These are phyloP conservation scores for Apocheima hispidaria DNA, from an alignment of 2,888 invertebrate species.

Conservation along the genomic window DNA sequence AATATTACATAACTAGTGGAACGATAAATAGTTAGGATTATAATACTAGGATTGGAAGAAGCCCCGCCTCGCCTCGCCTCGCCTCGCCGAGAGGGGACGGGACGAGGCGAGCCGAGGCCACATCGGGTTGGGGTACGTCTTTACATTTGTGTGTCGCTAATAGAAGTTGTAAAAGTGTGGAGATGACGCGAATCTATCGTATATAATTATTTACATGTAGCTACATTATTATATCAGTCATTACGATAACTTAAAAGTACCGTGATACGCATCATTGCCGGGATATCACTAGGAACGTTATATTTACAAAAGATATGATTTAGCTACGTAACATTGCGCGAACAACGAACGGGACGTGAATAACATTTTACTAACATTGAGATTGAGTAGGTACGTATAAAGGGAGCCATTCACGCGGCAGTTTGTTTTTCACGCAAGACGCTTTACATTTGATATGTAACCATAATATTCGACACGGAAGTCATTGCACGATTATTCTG, in stretches of 20 bases:
- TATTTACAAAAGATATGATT: slow-evolving; percentile 70
- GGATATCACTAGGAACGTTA: slow-evolving; percentile 71
- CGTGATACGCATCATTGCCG: slow-evolving; percentile 85
- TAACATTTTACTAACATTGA: not conserved
- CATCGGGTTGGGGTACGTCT: slow-evolving; percentile 56
- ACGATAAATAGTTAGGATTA: slow-evolving; percentile 50
- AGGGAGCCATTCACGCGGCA: slow-evolving; percentile 24
- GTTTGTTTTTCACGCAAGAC: slow-evolving; percentile 47
- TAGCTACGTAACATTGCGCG: slow-evolving; percentile 51
- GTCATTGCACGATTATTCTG: slow-evolving; percentile 46
- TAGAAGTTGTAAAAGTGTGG: slow-evolving; percentile 64
- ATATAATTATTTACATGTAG: slow-evolving; percentile 43
- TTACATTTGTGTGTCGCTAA: slow-evolving; percentile 61
- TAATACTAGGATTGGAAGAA: slow-evolving; percentile 58
- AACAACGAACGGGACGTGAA: slow-evolving; percentile 51
- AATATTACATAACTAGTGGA: slow-evolving; percentile 62
- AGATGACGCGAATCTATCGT: slow-evolving; percentile 39
- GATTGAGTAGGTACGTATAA: not conserved
- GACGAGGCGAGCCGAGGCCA: slow-evolving; percentile 13
- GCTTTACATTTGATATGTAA: slow-evolving; percentile 50
- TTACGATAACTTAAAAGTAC: slow-evolving; percentile 61
- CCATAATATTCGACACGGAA: slow-evolving; percentile 46
- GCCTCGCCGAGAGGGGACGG: too few species aligned
- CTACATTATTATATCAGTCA: slow-evolving; percentile 68
- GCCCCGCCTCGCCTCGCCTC: slow-evolving; percentile 41